These are phyloP conservation scores for Cephalopachus bancanus DNA, from an alignment of 2,797 vertebrate genomes.

Conservation along the genomic window DNA sequence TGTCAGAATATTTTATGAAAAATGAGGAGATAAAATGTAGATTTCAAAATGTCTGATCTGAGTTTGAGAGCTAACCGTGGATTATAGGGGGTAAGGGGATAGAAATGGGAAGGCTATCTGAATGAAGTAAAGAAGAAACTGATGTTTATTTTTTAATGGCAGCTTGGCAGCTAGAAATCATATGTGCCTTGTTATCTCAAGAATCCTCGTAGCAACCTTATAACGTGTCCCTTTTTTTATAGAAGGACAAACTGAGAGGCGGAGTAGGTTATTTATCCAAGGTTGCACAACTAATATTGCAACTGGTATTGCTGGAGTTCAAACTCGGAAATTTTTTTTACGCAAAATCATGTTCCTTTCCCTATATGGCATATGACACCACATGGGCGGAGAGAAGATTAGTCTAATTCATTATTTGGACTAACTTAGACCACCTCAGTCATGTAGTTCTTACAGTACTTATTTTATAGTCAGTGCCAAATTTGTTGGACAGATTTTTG, in stretches of 20 bases:
- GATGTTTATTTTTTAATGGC: neutral
- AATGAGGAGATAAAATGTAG: neutral
- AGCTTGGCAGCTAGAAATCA: neutral
- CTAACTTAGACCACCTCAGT: neutral
- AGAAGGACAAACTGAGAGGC: neutral
- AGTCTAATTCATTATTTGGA: neutral
- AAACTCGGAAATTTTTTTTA: neutral
- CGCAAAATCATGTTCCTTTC: neutral
- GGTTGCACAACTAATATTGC: neutral
- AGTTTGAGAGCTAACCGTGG: neutral
- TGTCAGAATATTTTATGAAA: neutral
- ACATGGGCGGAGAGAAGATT: neutral
- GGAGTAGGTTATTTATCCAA: neutral
- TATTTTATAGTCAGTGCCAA: neutral
- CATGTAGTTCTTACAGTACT: neutral
- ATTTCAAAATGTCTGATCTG: neutral
- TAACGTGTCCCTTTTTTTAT: neutral
- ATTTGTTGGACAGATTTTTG: neutral
- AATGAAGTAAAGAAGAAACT: neutral
- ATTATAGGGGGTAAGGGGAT: neutral
- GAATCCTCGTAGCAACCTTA: neutral
- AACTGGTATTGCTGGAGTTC: neutral
- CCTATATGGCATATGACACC: neutral
- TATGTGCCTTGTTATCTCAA: neutral
- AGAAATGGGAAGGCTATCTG: neutral